Percentiles rank a stretch among this genome's conserved stretches.
Conservation (phyloP, 2,113 vertebrate genomes). For the Rutilus rutilus region DNA sequence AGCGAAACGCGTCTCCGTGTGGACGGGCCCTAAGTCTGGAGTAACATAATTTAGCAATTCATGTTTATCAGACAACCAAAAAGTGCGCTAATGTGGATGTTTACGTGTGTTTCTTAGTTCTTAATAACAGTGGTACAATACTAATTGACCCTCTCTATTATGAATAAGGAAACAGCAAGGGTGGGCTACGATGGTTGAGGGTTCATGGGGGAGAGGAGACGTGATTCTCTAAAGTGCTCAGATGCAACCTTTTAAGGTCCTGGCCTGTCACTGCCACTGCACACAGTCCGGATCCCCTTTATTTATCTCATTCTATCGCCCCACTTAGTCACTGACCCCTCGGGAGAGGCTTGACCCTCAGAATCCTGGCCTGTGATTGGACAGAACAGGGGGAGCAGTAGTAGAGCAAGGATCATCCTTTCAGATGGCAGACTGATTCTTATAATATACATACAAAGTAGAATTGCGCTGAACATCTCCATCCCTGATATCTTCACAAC, state of each 20-base stretch:
- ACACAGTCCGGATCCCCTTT: constrained; percentile 30
- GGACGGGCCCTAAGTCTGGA: no score
- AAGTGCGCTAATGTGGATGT: not conserved
- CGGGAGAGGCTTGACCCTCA: constrained; percentile 48
- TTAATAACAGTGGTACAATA: not conserved
- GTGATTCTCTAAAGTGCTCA: constrained; percentile 49
- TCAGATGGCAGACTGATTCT: not conserved
- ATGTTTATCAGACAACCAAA: not conserved
- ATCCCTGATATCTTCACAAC: not conserved
- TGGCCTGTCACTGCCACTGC: constrained; percentile 41
- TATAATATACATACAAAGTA: not conserved
- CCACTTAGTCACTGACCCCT: constrained; percentile 55
- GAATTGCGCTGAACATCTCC: constrained; percentile 1
- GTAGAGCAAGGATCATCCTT: constrained; percentile 3
- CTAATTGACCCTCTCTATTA: not conserved
- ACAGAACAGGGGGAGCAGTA: constrained; percentile 17
- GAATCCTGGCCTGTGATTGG: constrained; percentile 17
- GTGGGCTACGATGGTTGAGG: constrained; percentile 19
- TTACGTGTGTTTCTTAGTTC: not conserved
- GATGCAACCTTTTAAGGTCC: constrained; percentile 47
- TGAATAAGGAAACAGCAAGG: constrained; percentile 49
- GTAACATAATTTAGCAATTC: not conserved
- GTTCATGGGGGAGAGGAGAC: constrained; percentile 21
- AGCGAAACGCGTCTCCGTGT: no score
- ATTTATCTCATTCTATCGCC: constrained; percentile 56